Evolutionary conservation across 2,888 invertebrate genomes (phyloP).

Genomic region (Poecilus cupreus): DNA sequence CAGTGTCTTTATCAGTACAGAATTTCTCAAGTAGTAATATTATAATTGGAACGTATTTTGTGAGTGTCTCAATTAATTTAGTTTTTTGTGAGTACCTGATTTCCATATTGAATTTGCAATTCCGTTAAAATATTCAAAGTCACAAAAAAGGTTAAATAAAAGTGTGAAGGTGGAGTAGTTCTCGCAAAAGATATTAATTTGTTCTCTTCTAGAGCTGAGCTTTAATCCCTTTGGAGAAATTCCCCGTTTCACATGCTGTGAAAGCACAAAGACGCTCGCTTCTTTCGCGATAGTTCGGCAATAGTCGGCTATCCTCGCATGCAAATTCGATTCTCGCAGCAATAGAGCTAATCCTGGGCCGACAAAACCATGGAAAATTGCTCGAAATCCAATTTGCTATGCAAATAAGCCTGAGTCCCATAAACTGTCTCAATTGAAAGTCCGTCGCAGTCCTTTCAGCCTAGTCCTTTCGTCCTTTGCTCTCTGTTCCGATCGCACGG

Average conservation of each 20-base stretch:
- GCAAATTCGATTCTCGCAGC: slow-evolving; percentile 45
- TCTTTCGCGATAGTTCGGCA: slow-evolving; percentile 5
- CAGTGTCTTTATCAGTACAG: no score
- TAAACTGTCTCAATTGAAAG: slow-evolving; percentile 66
- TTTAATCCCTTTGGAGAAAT: slow-evolving; percentile 22
- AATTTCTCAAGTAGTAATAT: no score
- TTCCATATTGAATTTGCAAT: no score
- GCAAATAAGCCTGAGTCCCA: slow-evolving; percentile 66
- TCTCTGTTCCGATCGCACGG: slow-evolving; percentile 35
- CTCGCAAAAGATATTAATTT: slow-evolving; percentile 18
- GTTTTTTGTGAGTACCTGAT: no score
- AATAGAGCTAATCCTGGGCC: slow-evolving; percentile 64
- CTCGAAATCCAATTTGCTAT: slow-evolving; percentile 70
- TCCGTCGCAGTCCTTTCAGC: slow-evolving; percentile 52
- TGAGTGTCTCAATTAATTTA: no score
- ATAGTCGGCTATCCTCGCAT: slow-evolving; percentile 21
- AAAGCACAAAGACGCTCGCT: slow-evolving; percentile 1
- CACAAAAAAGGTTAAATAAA: background rate
- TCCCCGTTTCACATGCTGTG: slow-evolving; percentile 20
- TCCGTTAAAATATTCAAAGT: background rate
- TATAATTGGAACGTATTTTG: no score
- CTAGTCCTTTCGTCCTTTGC: background rate
- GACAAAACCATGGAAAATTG: slow-evolving; percentile 70
- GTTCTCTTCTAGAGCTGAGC: background rate
- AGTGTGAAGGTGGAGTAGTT: background rate